Conservation (phyloP, 2,797 vertebrate species). For the Sciaenops ocellatus region DNA sequence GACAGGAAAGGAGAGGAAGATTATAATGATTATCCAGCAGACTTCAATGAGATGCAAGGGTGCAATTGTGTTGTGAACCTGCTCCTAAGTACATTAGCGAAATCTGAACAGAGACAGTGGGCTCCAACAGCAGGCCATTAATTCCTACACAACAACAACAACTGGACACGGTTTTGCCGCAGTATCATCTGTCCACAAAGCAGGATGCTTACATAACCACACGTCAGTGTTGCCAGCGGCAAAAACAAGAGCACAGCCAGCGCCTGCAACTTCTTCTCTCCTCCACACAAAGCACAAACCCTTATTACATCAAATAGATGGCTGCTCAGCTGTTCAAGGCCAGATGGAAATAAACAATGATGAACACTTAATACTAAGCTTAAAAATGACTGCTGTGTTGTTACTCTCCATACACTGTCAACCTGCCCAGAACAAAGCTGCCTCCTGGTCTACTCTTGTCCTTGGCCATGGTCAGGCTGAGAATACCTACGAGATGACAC, state of each 20-base stretch:
- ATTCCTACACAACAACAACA: slow-evolving; percentile 77
- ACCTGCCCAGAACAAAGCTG: slow-evolving; percentile 48
- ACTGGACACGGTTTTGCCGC: slow-evolving; percentile 70
- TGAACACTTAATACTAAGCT: slow-evolving; percentile 36
- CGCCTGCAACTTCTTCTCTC: slow-evolving; percentile 64
- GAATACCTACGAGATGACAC: slow-evolving; percentile 56
- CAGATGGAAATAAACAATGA: slow-evolving; percentile 56
- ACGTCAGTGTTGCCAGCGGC: slow-evolving; percentile 67
- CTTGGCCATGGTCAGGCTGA: slow-evolving; percentile 31
- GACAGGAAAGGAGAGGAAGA: slow-evolving; percentile 73
- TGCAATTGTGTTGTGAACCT: slow-evolving; percentile 39
- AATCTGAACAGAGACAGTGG: slow-evolving; percentile 51
- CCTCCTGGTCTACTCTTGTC: slow-evolving; percentile 44
- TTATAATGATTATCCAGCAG: slow-evolving; percentile 66
- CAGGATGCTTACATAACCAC: slow-evolving; percentile 76
- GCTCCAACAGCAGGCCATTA: slow-evolving; percentile 48
- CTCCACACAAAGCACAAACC: slow-evolving; percentile 65
- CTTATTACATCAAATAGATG: slow-evolving; percentile 59
- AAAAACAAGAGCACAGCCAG: slow-evolving; percentile 71
- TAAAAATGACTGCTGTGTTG: slow-evolving; percentile 29
- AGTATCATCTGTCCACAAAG: slow-evolving; percentile 78
- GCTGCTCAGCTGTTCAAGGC: slow-evolving; percentile 55
- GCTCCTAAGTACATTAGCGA: slow-evolving; percentile 41
- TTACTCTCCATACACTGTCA: slow-evolving; percentile 40
- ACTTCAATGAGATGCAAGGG: slow-evolving; percentile 51